phyloP scores from a whole-genome alignment of 2,888 invertebrate species.

The Hypsopygia costalis region DNA sequence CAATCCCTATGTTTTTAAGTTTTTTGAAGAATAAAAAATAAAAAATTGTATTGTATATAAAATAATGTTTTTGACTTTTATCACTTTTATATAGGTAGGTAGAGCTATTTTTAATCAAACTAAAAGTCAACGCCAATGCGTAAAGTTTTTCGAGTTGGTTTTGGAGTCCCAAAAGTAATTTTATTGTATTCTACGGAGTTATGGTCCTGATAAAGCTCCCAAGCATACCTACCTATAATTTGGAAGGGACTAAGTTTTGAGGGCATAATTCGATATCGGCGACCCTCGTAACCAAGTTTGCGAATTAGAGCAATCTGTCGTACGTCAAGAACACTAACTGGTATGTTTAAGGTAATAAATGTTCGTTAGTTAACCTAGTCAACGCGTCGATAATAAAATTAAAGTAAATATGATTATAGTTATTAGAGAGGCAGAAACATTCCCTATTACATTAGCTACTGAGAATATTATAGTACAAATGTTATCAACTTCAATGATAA shows the following conservation, averaged over 20 bases:
- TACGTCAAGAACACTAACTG: slow-evolving; percentile 34
- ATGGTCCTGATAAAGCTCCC: slow-evolving; percentile 31
- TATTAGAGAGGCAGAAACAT: too few species aligned
- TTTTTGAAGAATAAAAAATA: too few species aligned
- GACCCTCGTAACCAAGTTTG: slow-evolving; percentile 57
- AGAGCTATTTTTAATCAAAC: too few species aligned
- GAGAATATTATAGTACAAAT: too few species aligned
- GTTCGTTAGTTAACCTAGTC: slow-evolving; percentile 12
- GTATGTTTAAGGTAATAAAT: slow-evolving; percentile 30
- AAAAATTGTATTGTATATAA: too few species aligned
- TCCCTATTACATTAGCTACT: too few species aligned
- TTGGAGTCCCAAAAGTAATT: slow-evolving; percentile 32
- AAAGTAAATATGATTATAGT: too few species aligned
- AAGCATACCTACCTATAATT: slow-evolving; percentile 22
- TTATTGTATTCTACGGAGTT: slow-evolving; percentile 42
- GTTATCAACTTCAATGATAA: too few species aligned
- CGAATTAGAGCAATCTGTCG: slow-evolving; percentile 52
- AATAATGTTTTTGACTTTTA: too few species aligned
- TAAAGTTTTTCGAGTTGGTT: slow-evolving; percentile 38
- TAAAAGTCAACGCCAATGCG: slow-evolving; percentile 26
- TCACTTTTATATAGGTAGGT: too few species aligned
- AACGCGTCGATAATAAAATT: neutral
- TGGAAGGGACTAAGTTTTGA: slow-evolving; percentile 39
- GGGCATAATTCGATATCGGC: slow-evolving; percentile 47
- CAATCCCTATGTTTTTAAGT: too few species aligned